Evolutionary conservation across 2,113 vertebrate genomes (phyloP).

Genomic region (Vulpes vulpes): DNA sequence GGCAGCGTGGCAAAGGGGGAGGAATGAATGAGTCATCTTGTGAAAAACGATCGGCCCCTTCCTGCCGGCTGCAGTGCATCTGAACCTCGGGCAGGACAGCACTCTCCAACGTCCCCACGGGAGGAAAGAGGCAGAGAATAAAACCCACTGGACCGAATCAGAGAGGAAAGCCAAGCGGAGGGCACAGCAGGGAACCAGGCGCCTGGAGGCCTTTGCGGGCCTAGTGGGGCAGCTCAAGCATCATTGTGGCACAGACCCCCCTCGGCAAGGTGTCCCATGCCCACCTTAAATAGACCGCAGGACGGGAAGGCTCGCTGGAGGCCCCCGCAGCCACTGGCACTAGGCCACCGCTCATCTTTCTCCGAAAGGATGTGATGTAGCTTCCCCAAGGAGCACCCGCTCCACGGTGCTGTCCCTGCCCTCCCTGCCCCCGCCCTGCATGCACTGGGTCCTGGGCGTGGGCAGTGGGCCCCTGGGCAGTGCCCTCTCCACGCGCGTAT

Average conservation of each 20-base stretch:
- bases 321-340: neutral
- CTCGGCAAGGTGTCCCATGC: neutral
- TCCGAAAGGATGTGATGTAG: neutral
- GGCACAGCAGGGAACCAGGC: rapidly evolving
- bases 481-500: neutral
- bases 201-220: neutral
- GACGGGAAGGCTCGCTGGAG: neutral
- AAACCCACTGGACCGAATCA: neutral
- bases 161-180: neutral
- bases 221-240: neutral
- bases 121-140: neutral
- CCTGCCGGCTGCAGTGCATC: neutral
- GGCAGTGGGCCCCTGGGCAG: neutral
- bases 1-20: neutral
- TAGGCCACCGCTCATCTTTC: neutral
- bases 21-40: slow-evolving; percentile 47
- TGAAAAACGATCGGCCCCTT: neutral
- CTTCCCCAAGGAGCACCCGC: neutral
- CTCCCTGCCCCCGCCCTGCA: neutral
- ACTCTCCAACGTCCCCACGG: neutral
- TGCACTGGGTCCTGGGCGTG: neutral
- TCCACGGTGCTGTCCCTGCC: neutral
- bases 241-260: neutral
- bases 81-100: neutral
- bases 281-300: neutral